Evolutionary conservation across 2,797 vertebrate genomes (phyloP), one percentile per base, ranked within the genome.

Genomic region (Gymnothorax reevesii): DNA sequence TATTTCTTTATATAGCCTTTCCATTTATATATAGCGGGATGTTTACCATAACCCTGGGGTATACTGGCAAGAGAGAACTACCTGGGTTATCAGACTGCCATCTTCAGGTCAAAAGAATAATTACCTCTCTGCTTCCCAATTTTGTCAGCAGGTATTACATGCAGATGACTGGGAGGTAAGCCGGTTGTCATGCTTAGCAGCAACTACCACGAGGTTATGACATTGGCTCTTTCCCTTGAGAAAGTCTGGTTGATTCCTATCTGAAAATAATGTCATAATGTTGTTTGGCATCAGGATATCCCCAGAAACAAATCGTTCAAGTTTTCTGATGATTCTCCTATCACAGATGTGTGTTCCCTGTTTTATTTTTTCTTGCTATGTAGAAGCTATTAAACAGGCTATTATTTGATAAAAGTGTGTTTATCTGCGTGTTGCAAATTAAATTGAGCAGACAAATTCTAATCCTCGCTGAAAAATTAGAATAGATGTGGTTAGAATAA

Each of bases 401-500:
- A 77, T 77, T 77, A 52, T 77, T 77, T 77, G 73, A 77, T 77
- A 77, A 77, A 77, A 77, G 33, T 49, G 42, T 77, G 73, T 77
- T 77, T 77, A 77, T 49, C 73, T 17, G 52, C 73, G 15, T 27
- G n/a, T 27, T 27, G 8, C 3, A 77, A 77, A 77, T 17, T 17
- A 52, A 77, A 77, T 52, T 77, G 73, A 52, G 73, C 15, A 2
- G 33, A 52, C 73, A 77, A 77, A 49, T 77, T 20, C 33, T 77
- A 52, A 49, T 77, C 33, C 25, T 69, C 9, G 22, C 7, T n/a
- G 64, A 69, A 49, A 15, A 77, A 77, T 49, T 49, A 52, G 49
- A 49, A 77, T 27, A 73, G 69, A 12, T 25, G 25, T 12, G 69
- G 27, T 42, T 27, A 13, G 69, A 73, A 33, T 73, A 52, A 52